Percentiles rank a stretch among this genome's conserved stretches.
Conservation (phyloP, 2,113 vertebrate genomes). For the Pelusios castaneus region DNA sequence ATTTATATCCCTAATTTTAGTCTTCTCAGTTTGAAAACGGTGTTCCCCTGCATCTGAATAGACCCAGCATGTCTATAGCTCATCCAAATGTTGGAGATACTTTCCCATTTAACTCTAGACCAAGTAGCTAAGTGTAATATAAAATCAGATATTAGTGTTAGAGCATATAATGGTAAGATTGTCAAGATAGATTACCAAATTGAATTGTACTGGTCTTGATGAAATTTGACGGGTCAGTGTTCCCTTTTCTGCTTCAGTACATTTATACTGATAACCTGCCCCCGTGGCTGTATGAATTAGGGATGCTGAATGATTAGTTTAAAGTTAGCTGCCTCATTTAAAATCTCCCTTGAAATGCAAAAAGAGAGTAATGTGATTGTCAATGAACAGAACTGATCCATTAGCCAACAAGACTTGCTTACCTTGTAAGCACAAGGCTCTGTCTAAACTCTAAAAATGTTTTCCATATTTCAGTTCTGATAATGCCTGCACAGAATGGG, state of each 20-base stretch:
- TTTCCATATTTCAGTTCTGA: not conserved
- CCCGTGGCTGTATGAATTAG: slow-evolving; percentile 51
- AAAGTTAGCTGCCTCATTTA: slow-evolving; percentile 19
- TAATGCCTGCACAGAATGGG: not conserved
- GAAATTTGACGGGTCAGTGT: slow-evolving; percentile 60
- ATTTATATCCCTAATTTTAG: not conserved
- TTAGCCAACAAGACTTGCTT: slow-evolving; percentile 43
- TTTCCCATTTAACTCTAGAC: not conserved
- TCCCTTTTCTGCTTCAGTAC: slow-evolving; percentile 48
- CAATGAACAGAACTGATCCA: slow-evolving; percentile 15
- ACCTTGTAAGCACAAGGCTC: slow-evolving; percentile 16
- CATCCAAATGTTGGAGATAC: not conserved
- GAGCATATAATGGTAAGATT: slow-evolving; percentile 15
- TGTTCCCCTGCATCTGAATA: not conserved
- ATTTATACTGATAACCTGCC: slow-evolving; percentile 50
- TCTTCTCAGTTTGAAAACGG: not conserved
- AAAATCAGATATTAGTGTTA: slow-evolving; percentile 16
- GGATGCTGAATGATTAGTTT: slow-evolving; percentile 47
- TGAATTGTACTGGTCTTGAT: slow-evolving; percentile 60
- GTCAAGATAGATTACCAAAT: slow-evolving; percentile 57
- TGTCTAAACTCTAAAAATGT: not conserved
- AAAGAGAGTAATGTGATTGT: slow-evolving; percentile 62
- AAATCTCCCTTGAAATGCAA: slow-evolving; percentile 22
- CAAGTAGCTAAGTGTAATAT: not conserved
- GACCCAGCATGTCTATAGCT: not conserved